phyloP scores from a whole-genome alignment of 2,888 invertebrate species.

The Chrysotoxum bicinctum region DNA sequence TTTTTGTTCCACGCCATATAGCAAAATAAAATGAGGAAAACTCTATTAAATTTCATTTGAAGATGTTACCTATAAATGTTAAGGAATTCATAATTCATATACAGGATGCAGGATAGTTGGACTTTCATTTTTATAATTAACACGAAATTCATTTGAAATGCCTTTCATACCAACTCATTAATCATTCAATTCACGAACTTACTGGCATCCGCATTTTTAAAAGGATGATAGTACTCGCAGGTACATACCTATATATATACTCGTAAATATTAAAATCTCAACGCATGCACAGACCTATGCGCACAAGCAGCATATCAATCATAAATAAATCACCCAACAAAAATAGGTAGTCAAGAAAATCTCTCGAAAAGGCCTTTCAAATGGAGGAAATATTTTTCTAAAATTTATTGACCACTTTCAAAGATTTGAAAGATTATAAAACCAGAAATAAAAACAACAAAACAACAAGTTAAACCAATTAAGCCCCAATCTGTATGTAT shows the following conservation, averaged over 20 bases:
- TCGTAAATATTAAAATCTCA: no score
- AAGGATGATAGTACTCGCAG: not conserved
- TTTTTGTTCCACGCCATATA: no score
- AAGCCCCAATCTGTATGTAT: not conserved
- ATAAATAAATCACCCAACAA: not conserved
- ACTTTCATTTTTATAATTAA: no score
- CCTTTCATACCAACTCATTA: no score
- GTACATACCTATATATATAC: no score
- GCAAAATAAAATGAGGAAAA: no score
- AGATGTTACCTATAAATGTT: no score
- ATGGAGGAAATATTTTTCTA: constrained; percentile 9
- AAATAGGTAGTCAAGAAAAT: not conserved
- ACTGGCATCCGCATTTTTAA: not conserved
- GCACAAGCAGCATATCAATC: not conserved
- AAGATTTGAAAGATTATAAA: constrained; percentile 16
- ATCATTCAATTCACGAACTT: no score
- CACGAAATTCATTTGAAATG: no score
- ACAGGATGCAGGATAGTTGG: no score
- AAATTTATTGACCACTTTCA: constrained; percentile 11
- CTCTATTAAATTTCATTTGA: no score
- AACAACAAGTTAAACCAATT: not conserved
- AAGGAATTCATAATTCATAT: no score
- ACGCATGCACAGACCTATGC: not conserved
- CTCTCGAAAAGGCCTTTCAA: not conserved
- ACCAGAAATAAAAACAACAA: not conserved